A percentile compares a stretch with the other conserved stretches of the same genome.
These are phyloP conservation scores for Okamejei kenojei DNA, from an alignment of 2,797 vertebrate genomes.

Conservation along the genomic window DNA sequence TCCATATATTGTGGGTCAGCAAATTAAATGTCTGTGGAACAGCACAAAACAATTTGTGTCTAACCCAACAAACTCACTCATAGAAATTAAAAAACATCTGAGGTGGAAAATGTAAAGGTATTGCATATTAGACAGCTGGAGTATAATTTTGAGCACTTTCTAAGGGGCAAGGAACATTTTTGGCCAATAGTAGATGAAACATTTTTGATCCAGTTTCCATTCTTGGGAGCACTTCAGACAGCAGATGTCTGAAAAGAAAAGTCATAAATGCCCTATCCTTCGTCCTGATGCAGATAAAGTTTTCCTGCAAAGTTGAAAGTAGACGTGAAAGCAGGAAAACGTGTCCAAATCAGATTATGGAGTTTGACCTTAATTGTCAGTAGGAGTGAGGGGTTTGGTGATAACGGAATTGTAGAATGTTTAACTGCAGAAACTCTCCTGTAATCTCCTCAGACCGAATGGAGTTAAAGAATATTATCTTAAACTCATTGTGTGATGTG, in stretches of 20 bases:
- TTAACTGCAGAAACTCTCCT: neutral
- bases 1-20: neutral
- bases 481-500: neutral
- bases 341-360: neutral
- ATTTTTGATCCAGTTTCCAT: neutral
- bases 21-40: neutral
- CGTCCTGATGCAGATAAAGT: neutral
- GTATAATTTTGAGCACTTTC: neutral
- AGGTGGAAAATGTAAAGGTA: neutral
- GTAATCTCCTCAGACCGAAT: neutral
- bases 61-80: neutral
- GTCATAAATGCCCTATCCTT: neutral
- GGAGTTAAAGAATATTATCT: neutral
- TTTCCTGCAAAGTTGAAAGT: neutral
- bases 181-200: neutral
- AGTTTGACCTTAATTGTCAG: neutral
- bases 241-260: neutral
- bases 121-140: neutral
- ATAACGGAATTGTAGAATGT: neutral
- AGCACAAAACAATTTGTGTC: neutral
- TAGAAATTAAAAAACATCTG: neutral
- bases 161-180: neutral
- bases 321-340: neutral
- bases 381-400: neutral
- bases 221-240: neutral